A percentile compares a stretch with the other conserved stretches of the same genome.
phyloP scores from a whole-genome alignment of 2,888 invertebrate species.

The Trimorus sp. region DNA sequence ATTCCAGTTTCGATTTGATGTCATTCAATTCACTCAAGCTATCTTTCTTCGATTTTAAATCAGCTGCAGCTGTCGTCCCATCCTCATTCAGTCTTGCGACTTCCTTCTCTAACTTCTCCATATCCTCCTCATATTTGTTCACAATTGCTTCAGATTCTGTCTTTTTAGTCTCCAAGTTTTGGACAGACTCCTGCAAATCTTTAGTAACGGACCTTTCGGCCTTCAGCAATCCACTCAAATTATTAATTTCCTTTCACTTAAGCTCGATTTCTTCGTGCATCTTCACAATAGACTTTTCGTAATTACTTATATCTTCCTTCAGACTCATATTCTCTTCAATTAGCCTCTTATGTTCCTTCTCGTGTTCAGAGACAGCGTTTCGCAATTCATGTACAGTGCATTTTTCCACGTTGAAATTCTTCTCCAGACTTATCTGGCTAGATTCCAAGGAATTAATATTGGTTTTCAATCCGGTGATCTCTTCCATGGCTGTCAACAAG shows the following conservation, averaged over 20 bases:
- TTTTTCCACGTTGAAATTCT: slow-evolving; percentile 58
- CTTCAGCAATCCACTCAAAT: slow-evolving; percentile 17
- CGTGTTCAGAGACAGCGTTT: slow-evolving; percentile 8
- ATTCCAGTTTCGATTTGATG: no score
- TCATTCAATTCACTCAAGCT: neutral
- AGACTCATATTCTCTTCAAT: slow-evolving; percentile 12
- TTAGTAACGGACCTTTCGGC: neutral
- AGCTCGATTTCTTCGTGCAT: slow-evolving; percentile 20
- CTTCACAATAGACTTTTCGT: slow-evolving; percentile 33
- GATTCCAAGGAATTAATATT: slow-evolving; percentile 29
- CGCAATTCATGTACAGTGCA: slow-evolving; percentile 35
- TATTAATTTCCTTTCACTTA: neutral
- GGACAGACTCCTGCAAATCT: neutral
- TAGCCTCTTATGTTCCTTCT: slow-evolving; percentile 39
- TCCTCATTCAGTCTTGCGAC: neutral
- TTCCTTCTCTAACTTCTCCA: slow-evolving; percentile 25
- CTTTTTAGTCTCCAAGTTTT: slow-evolving; percentile 13
- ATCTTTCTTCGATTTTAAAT: slow-evolving; percentile 18
- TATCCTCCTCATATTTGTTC: slow-evolving; percentile 9
- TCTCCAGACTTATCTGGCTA: slow-evolving; percentile 38
- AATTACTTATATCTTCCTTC: slow-evolving; percentile 30
- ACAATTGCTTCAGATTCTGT: slow-evolving; percentile 12
- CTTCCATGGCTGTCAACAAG: slow-evolving; percentile 39
- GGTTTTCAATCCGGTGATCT: slow-evolving; percentile 42
- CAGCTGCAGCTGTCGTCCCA: neutral